Conservation (phyloP, 1,140 invertebrate species). For the Drosophila quadrilineata region DNA sequence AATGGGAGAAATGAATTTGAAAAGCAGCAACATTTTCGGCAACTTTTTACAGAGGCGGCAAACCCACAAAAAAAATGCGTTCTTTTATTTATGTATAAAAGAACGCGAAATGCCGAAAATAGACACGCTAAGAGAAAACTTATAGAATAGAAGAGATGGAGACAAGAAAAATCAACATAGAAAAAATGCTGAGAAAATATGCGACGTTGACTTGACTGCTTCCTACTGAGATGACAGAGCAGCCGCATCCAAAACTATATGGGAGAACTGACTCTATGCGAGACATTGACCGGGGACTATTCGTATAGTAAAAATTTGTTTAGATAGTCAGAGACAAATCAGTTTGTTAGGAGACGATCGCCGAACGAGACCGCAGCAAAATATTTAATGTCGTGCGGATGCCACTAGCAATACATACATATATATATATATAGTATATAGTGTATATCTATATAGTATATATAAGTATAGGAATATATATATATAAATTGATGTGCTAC, state of each 20-base stretch:
- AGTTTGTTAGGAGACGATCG: conserved; percentile 79
- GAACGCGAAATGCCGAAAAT: conserved; percentile 50
- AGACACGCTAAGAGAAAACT: conserved; percentile 34
- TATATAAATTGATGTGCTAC: conserved; percentile 61
- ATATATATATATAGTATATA: conserved; percentile 44
- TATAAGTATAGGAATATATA: conserved; percentile 40
- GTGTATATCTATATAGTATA: conserved; percentile 32
- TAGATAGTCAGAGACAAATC: conserved; percentile 55
- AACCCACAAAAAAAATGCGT: conserved; percentile 9
- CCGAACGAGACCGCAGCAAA: conserved; percentile 74
- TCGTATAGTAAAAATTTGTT: conserved; percentile 62
- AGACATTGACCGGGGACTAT: conserved; percentile 26
- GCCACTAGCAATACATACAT: conserved; percentile 34
- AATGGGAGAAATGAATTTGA: conserved; percentile 17
- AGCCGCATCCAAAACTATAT: conserved; percentile 29
- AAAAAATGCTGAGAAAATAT: conserved; percentile 42
- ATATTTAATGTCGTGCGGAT: conserved; percentile 58
- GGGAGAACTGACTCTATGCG: too few species aligned
- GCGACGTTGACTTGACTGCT: conserved; percentile 65
- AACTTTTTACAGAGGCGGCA: conserved; percentile 39
- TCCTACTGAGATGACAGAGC: conserved; percentile 42
- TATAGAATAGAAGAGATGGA: conserved; percentile 9
- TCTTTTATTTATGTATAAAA: conserved; percentile 61
- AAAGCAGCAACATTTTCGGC: too few species aligned
- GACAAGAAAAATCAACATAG: too few species aligned